Base-by-base conservation (phyloP, 2,888 invertebrate genomes). In the Stegana nigrithorax region DNA sequence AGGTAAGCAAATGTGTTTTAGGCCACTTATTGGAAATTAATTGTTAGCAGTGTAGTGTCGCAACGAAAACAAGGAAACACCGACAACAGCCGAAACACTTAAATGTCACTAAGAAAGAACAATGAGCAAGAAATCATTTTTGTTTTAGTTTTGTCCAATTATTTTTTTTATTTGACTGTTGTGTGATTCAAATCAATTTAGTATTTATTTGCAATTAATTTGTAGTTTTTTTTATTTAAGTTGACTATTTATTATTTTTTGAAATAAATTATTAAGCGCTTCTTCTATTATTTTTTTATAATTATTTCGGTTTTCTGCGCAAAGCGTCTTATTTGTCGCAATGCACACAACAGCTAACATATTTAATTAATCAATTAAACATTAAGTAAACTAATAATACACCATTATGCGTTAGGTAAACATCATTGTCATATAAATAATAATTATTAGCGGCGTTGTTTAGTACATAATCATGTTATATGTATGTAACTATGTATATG, bases 1-100 rank as follows among this genome's bases (percentile, higher is more conserved):
- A n/a, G n/a, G n/a, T n/a, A n/a, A 39, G 14, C n/a, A 19, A 36
- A 14, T 69, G n/a, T n/a, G n/a, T n/a, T n/a, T 69, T 68, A 63
- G 69, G 68, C 68, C 65, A 69, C 68, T 69, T 68, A 69, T 69
- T 63, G 47, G 59, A 69, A 68, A 68, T 65, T 60, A n/a, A n/a
- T n/a, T 36, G 23, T 36, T 55, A 56, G 39, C 25, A 6, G 21
- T 23, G 12, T 56, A 39, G n/a, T 51, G 19, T 21, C n/a, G 25
- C 6, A 39, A 42, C 56, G 17, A 10, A 42, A 14, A 64, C 32
- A 60, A 50, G 23, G 8, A 50, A 32, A 36, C 55, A 44, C 45
- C 53, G 59, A 61, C 32, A 62, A 47, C 7, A n/a, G n/a, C n/a
- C n/a, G n/a, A n/a, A n/a, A n/a, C n/a, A n/a, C n/a, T n/a, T n/a